Evolutionary conservation across 2,888 invertebrate genomes (phyloP).

Genomic region (Acleris holmiana): DNA sequence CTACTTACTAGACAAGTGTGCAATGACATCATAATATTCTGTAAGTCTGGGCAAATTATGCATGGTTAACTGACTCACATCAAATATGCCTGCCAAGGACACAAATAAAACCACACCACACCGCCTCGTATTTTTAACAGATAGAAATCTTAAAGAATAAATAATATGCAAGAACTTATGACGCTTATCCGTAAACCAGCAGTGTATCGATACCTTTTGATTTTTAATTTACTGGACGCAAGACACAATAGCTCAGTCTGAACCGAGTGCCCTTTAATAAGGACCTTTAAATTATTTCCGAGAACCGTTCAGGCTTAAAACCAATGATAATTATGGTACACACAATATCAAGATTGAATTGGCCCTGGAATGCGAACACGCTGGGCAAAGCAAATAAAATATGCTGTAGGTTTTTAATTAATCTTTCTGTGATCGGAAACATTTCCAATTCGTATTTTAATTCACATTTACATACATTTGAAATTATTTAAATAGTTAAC

Average conservation of each 20-base stretch:
- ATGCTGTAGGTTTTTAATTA: no score
- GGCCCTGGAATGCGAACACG: conserved; percentile 2
- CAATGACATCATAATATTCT: not conserved
- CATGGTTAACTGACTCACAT: not conserved
- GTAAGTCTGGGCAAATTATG: not conserved
- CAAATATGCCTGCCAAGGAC: not conserved
- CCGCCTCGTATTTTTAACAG: not conserved
- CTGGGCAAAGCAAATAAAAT: no score
- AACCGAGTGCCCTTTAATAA: conserved; percentile 65
- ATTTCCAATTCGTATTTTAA: no score
- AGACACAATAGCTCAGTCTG: conserved; percentile 54
- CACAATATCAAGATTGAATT: conserved; percentile 11
- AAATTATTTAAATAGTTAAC: no score
- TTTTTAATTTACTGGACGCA: conserved; percentile 67
- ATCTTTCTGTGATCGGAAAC: no score
- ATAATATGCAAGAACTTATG: conserved; percentile 46
- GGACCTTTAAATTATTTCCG: conserved; percentile 62
- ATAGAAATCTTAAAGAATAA: conserved; percentile 3
- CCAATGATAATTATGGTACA: conserved; percentile 20
- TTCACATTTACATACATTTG: no score
- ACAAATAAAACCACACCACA: not conserved
- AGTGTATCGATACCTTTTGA: conserved; percentile 59
- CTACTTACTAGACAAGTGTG: no score
- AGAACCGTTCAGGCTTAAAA: conserved; percentile 37
- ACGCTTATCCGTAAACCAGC: conserved; percentile 60